Conservation (phyloP, 2,888 invertebrate genomes). For the Mesopsocus fuscifrons region DNA sequence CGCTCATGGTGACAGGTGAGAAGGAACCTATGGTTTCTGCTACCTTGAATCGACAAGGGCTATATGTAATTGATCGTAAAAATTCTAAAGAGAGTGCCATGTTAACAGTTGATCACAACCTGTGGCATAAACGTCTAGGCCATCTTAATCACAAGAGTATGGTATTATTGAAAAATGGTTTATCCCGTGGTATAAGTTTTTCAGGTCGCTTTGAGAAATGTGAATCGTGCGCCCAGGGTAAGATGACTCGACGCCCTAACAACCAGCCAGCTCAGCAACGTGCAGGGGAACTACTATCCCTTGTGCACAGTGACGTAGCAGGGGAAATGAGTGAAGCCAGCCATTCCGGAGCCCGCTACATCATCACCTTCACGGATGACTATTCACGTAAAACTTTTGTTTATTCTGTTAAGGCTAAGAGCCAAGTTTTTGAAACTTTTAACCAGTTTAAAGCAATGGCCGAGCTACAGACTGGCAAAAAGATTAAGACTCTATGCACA, state of each 20-base stretch:
- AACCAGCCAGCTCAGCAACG: not conserved
- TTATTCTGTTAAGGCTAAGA: not conserved
- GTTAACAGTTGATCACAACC: not conserved
- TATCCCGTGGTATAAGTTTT: not conserved
- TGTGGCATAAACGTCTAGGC: not conserved
- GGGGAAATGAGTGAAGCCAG: not conserved
- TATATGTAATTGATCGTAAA: not conserved
- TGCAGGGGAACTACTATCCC: not conserved
- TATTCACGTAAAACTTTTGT: not conserved
- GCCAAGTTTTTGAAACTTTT: conserved; percentile 7
- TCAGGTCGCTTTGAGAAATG: not conserved
- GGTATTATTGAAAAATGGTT: not conserved
- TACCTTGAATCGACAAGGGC: not conserved
- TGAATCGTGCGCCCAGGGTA: not conserved
- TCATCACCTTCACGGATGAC: conserved; percentile 8
- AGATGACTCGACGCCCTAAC: not conserved
- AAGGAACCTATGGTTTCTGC: not conserved
- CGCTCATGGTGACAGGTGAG: not conserved
- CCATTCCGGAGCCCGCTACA: not conserved
- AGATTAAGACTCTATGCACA: conserved; percentile 1
- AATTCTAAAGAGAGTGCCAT: not conserved
- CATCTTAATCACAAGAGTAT: not conserved
- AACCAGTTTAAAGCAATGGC: conserved; percentile 6
- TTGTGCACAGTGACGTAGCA: not conserved
- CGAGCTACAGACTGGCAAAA: conserved; percentile 7